A percentile compares a stretch with the other conserved stretches of the same genome.
phyloP scores from a whole-genome alignment of 2,797 vertebrate genomes.

The Scyliorhinus canicula region DNA sequence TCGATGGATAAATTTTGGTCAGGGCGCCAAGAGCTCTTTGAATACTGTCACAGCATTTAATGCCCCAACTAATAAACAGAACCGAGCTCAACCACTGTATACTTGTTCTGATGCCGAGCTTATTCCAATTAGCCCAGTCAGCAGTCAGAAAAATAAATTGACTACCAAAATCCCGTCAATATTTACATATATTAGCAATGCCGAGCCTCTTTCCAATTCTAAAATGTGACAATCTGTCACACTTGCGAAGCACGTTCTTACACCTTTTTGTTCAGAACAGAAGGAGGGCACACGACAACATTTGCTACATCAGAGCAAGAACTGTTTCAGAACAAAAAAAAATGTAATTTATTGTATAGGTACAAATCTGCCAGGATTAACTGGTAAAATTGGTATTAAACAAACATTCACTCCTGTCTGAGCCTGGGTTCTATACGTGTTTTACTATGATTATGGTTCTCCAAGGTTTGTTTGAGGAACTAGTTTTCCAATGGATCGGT shows the following conservation, averaged over 20 bases:
- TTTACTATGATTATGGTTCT: neutral
- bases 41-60: neutral
- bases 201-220: neutral
- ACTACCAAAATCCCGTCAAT: neutral
- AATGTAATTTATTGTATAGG: neutral
- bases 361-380: neutral
- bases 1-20: neutral
- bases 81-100: neutral
- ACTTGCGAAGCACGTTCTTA: neutral
- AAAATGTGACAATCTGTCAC: neutral
- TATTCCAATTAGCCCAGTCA: neutral
- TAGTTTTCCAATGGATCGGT: neutral
- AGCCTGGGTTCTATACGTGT: neutral
- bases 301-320: neutral
- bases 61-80: neutral
- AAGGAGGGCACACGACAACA: neutral
- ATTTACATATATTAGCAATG: neutral
- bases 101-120: too few relatives aligned
- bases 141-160: neutral
- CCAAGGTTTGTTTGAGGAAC: neutral
- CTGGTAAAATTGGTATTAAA: neutral
- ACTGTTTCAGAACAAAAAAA: neutral
- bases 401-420: neutral
- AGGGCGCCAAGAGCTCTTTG: neutral
- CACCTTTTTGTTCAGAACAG: neutral